A percentile compares a stretch with the other conserved stretches of the same genome.
phyloP scores from a whole-genome alignment of 2,113 vertebrate species.

The Hyperopisus bebe region DNA sequence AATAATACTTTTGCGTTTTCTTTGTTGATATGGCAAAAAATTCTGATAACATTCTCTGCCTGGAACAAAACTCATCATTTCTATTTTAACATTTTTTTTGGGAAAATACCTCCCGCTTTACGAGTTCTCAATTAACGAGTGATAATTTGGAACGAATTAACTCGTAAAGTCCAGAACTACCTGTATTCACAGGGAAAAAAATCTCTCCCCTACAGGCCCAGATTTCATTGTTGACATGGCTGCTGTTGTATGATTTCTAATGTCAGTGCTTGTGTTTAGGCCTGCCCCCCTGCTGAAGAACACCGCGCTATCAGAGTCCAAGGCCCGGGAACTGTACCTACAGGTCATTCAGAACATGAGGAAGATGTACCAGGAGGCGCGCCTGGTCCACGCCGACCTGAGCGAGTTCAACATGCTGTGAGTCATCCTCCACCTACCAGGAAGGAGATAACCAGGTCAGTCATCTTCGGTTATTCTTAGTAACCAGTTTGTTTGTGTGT shows the following conservation, averaged over 20 bases:
- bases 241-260: background rate
- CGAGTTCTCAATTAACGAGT: no score
- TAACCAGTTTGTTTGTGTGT: background rate
- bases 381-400: constrained; percentile 91
- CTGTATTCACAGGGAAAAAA: background rate
- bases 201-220: background rate
- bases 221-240: background rate
- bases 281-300: constrained; percentile 93
- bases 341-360: constrained; percentile 89
- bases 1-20: no score
- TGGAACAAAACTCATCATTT: no score
- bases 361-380: constrained; percentile 86
- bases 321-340: constrained; percentile 81
- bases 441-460: background rate
- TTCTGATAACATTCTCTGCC: no score
- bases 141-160: no score
- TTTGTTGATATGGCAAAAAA: no score
- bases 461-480: background rate
- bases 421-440: constrained; percentile 32
- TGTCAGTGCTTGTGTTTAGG: constrained; percentile 46
- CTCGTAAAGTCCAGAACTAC: no score
- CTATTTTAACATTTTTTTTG: no score
- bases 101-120: no score
- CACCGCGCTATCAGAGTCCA: constrained; percentile 73
- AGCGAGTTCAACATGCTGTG: constrained; percentile 98